Conservation (phyloP, 2,888 invertebrate genomes). For the Caenorhabditis virilis region DNA sequence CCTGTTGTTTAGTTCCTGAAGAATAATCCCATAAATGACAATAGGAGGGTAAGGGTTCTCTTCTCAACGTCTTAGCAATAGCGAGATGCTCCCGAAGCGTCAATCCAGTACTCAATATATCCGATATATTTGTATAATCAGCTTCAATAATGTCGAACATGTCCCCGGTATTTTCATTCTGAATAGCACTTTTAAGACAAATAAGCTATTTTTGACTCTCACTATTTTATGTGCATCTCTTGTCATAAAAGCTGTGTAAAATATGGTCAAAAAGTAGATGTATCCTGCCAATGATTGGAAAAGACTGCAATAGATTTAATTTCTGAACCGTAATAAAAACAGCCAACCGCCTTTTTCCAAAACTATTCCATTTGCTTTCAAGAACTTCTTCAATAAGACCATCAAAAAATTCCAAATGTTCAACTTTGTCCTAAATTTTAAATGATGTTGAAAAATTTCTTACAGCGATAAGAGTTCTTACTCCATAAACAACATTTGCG, state of each 20-base stretch:
- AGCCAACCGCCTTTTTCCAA: conserved; percentile 76
- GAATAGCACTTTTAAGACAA: neutral
- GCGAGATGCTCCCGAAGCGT: conserved; percentile 27
- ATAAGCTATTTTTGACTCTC: neutral
- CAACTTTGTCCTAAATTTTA: conserved; percentile 81
- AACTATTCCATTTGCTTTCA: conserved; percentile 96
- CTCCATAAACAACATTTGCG: conserved; percentile 93
- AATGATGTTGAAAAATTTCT: no score
- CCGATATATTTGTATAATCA: conserved; percentile 15
- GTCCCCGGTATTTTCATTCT: neutral
- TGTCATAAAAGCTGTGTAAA: conserved; percentile 84
- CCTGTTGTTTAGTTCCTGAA: conserved; percentile 26
- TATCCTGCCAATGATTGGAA: conserved; percentile 81
- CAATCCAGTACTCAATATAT: conserved; percentile 16
- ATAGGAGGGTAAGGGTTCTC: conserved; percentile 25
- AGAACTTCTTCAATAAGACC: conserved; percentile 91
- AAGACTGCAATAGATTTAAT: conserved; percentile 26
- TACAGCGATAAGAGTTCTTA: conserved; percentile 68
- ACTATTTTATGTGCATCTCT: conserved; percentile 70
- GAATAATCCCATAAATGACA: conserved; percentile 56
- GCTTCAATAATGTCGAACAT: conserved; percentile 8
- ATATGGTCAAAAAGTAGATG: conserved; percentile 85
- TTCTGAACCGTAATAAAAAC: neutral
- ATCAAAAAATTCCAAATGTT: conserved; percentile 90
- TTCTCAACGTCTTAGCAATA: conserved; percentile 11